Evolutionary conservation across 1,140 invertebrate species (phyloP).

Genomic region (Nebria ingens): DNA sequence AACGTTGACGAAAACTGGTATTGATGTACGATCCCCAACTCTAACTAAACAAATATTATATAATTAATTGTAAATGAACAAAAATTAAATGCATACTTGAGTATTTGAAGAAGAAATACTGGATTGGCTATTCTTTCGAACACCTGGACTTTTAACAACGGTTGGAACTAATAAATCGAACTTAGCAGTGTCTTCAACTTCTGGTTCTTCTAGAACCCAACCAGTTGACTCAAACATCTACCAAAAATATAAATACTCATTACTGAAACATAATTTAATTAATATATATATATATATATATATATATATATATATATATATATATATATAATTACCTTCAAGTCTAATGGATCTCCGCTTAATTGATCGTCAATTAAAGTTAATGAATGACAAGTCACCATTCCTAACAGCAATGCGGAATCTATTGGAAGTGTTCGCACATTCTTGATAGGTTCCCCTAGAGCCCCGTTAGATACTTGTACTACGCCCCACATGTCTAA

Average conservation of each 20-base stretch:
- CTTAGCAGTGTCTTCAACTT: slow-evolving; percentile 54
- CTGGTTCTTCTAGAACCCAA: slow-evolving; percentile 67
- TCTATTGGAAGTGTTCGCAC: slow-evolving; percentile 42
- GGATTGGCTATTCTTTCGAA: too few species aligned
- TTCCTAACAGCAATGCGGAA: slow-evolving; percentile 54
- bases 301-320: too few species aligned
- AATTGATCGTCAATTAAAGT: slow-evolving; percentile 74
- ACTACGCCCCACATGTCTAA: slow-evolving; percentile 79
- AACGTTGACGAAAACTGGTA: slow-evolving; percentile 84
- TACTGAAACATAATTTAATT: slow-evolving; percentile 44
- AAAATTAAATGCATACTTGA: too few species aligned
- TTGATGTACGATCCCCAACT: slow-evolving; percentile 43
- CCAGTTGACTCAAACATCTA: slow-evolving; percentile 69
- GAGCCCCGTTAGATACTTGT: slow-evolving; percentile 45
- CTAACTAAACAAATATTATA: too few species aligned
- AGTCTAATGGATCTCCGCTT: slow-evolving; percentile 85
- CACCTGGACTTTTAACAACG: slow-evolving; percentile 66
- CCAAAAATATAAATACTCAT: slow-evolving; percentile 59
- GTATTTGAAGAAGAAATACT: too few species aligned
- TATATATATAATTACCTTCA: slow-evolving; percentile 52
- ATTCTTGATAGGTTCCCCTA: slow-evolving; percentile 42
- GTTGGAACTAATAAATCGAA: slow-evolving; percentile 71
- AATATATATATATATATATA: too few species aligned
- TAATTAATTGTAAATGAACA: too few species aligned
- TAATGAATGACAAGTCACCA: slow-evolving; percentile 84